Percentiles rank a stretch among this genome's conserved stretches.
phyloP scores from a whole-genome alignment of 2,113 vertebrate genomes.

The Octodon degus region DNA sequence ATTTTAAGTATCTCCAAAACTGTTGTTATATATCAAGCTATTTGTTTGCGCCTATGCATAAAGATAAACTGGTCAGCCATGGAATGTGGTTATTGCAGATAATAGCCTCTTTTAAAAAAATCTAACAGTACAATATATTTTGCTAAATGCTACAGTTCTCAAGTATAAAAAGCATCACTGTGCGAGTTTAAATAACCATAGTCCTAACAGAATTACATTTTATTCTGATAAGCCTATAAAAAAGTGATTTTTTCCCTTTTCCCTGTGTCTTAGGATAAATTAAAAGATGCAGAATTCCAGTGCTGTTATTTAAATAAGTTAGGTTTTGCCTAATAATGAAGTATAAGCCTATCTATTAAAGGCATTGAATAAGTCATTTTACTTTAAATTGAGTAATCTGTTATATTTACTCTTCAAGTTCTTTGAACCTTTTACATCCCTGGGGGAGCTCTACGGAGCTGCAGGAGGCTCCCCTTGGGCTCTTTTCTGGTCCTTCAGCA shows the following conservation, averaged over 20 bases:
- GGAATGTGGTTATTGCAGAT: neutral
- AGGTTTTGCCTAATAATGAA: neutral
- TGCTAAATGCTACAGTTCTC: neutral
- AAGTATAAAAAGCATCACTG: neutral
- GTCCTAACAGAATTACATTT: neutral
- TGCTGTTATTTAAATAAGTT: slow-evolving; percentile 46
- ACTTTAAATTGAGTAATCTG: neutral
- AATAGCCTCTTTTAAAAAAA: slow-evolving; percentile 23
- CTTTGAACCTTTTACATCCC: neutral
- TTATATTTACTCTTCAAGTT: neutral
- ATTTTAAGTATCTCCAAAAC: neutral
- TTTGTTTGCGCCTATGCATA: slow-evolving; percentile 20
- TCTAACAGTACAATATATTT: slow-evolving; percentile 8
- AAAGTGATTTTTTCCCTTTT: neutral
- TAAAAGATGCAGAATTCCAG: neutral
- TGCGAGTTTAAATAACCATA: neutral
- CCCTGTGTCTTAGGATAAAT: neutral
- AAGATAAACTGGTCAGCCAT: neutral
- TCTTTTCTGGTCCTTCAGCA: neutral
- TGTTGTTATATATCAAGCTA: neutral
- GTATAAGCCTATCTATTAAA: slow-evolving; percentile 11
- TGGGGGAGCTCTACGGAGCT: neutral
- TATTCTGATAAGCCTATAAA: slow-evolving; percentile 4
- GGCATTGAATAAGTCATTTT: neutral
- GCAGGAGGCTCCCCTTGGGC: neutral